Evolutionary conservation across 2,797 vertebrate species (phyloP).

Genomic region (Pogonophryne albipinna): DNA sequence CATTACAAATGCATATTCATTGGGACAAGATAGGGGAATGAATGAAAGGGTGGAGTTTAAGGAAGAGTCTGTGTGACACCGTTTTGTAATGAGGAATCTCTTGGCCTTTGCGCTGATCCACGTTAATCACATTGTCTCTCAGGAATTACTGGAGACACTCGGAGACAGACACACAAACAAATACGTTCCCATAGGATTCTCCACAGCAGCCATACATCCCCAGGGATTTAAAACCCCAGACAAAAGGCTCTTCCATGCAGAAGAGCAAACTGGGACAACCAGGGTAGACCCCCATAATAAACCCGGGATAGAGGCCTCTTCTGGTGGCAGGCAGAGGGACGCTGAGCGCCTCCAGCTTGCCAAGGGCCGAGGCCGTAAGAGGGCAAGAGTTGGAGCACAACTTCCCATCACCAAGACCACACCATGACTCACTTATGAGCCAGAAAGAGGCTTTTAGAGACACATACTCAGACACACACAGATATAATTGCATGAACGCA

Average conservation of each 20-base stretch:
- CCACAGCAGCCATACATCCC: constrained; percentile 47
- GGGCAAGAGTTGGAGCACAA: constrained; percentile 36
- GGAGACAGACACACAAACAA: constrained; percentile 21
- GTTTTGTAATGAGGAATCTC: constrained; percentile 48
- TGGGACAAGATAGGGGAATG: constrained; percentile 5
- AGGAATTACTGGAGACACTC: constrained; percentile 56
- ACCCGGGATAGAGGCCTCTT: constrained; percentile 54
- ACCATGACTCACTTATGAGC: constrained; percentile 61
- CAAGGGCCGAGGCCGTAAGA: constrained; percentile 39
- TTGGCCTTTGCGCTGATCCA: constrained; percentile 54
- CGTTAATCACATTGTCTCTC: constrained; percentile 67
- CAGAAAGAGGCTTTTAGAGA: constrained; percentile 49
- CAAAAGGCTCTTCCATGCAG: constrained; percentile 73
- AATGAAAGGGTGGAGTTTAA: background rate
- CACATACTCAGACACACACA: constrained; percentile 44
- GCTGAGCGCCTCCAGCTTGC: constrained; percentile 33
- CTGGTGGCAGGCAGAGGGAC: constrained; percentile 48
- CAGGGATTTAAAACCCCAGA: constrained; percentile 56
- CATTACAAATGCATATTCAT: constrained; percentile 31
- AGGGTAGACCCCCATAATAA: constrained; percentile 50
- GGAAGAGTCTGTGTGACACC: constrained; percentile 21
- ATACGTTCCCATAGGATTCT: constrained; percentile 62
- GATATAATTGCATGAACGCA: constrained; percentile 55
- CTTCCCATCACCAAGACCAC: constrained; percentile 56
- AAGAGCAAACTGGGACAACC: constrained; percentile 69